phyloP scores from a whole-genome alignment of 2,797 vertebrate genomes.

The Peromyscus eremicus region DNA sequence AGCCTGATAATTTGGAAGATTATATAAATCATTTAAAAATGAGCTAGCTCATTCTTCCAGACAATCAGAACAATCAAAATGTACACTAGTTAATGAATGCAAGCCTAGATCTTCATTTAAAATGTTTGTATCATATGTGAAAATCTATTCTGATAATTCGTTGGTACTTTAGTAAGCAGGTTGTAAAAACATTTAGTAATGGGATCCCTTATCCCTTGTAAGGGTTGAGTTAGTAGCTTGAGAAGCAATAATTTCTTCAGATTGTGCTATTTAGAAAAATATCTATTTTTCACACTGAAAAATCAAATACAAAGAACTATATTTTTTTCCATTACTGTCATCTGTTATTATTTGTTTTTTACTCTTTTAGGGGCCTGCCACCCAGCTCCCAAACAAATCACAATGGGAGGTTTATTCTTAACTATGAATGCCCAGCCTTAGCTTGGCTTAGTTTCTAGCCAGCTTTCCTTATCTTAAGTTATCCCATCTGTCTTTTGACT shows the following conservation, averaged over 20 bases:
- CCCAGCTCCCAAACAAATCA: too few species aligned
- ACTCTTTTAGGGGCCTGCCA: too few species aligned
- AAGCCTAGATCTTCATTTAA: not conserved
- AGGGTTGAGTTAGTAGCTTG: not conserved
- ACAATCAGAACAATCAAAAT: not conserved
- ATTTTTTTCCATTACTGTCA: constrained; percentile 11
- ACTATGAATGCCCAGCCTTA: too few species aligned
- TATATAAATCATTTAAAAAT: not conserved
- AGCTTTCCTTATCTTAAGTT: too few species aligned
- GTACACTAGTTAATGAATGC: not conserved
- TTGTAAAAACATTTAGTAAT: constrained; percentile 14
- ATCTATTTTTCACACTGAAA: constrained; percentile 49
- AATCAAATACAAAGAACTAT: constrained; percentile 19
- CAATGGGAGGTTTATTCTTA: too few species aligned
- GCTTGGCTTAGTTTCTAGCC: too few species aligned
- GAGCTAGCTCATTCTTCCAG: not conserved
- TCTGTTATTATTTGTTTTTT: not conserved
- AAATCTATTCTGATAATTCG: constrained; percentile 41
- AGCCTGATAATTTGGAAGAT: not conserved
- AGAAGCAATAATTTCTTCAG: constrained; percentile 57
- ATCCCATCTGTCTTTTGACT: too few species aligned
- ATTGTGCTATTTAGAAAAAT: constrained; percentile 54
- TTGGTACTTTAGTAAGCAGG: not conserved
- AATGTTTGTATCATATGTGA: not conserved
- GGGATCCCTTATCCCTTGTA: not conserved